Conservation (phyloP, 2,797 vertebrate genomes). For the Podarcis siculus region DNA sequence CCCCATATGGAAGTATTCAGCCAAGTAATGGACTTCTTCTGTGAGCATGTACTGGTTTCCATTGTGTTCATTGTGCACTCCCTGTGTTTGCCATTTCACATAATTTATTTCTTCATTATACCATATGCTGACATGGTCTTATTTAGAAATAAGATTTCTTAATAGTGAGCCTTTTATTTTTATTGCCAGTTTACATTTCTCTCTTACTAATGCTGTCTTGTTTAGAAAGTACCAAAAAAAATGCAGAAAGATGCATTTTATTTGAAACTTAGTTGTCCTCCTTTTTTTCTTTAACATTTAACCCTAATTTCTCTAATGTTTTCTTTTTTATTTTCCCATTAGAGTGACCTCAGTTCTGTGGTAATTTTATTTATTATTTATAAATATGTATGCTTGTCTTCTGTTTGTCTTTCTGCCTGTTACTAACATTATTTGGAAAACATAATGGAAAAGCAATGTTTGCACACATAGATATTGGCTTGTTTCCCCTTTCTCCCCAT, state of each 20-base stretch:
- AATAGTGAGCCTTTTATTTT: constrained; percentile 68
- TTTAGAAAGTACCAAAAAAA: constrained; percentile 75
- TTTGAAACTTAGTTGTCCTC: constrained; percentile 77
- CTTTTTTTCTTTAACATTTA: constrained; percentile 92
- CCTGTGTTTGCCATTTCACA: constrained; percentile 30
- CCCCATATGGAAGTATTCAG: constrained; percentile 3
- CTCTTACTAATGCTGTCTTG: constrained; percentile 81
- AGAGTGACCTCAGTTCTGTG: constrained; percentile 99
- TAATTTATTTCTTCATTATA: constrained; percentile 32
- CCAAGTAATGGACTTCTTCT: constrained; percentile 17
- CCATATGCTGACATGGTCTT: constrained; percentile 34
- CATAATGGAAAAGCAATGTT: constrained; percentile 85
- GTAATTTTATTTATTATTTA: constrained; percentile 97
- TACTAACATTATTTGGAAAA: constrained; percentile 77
- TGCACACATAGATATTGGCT: constrained; percentile 53
- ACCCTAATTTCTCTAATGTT: constrained; percentile 93
- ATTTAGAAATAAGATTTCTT: constrained; percentile 52
- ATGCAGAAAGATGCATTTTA: constrained; percentile 81
- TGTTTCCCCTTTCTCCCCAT: constrained; percentile 22
- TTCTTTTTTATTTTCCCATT: constrained; percentile 98
- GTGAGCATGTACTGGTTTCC: constrained; percentile 26
- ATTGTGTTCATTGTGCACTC: neutral
- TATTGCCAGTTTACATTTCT: constrained; percentile 77
- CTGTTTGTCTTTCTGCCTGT: constrained; percentile 78
- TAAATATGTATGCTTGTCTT: constrained; percentile 85